Evolutionary conservation across 2,113 vertebrate species (phyloP), one percentile per base, ranked within the genome.

Genomic region (Mungos mungo): DNA sequence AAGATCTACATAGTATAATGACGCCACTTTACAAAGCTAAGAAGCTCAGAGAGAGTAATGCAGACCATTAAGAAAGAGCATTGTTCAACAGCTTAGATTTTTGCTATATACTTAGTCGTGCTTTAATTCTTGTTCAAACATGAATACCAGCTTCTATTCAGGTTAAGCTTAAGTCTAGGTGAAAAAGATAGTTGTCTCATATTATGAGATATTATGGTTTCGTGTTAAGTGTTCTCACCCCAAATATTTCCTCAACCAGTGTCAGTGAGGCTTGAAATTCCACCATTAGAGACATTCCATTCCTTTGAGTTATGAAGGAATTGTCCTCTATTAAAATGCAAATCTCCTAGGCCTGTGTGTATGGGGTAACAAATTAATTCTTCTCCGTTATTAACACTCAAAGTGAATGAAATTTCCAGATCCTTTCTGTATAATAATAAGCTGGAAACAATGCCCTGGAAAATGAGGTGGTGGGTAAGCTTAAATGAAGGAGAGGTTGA

Each of bases 261-360:
- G 41, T 90, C 90, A 89, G 19, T 35, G 27, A 89, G 84, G 50
- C 68, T 88, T 95, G 69, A 93, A 93, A 96, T 83, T 84, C 83
- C 25, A 35, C 65, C 31, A 63, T 65, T 14, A 95, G 7, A 92
- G 13, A 80, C 57, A 66, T 60, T 95, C 29, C 50, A 80, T 87
- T 95, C 19, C 35, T 83, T 81, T 95, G 69, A 94, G 7, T 92
- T 95, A 92, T 95, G 69, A 91, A 74, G 25, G 2, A 93, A 88
- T 63, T 35, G 21, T 89, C 68, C 7, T 35, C 5, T 74, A 82
- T 93, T 88, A 88, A 96, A 95, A 88, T 90, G 69, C 74, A 95
- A 89, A 93, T 89, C n/a, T 88, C 25, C 6, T 31, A 80, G 21
- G 3, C 33, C 47, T 88, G 16, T 88, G 50, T 27, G 1, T 16